Conservation (phyloP, 2,113 vertebrate genomes). For the Struthidea cinerea region DNA sequence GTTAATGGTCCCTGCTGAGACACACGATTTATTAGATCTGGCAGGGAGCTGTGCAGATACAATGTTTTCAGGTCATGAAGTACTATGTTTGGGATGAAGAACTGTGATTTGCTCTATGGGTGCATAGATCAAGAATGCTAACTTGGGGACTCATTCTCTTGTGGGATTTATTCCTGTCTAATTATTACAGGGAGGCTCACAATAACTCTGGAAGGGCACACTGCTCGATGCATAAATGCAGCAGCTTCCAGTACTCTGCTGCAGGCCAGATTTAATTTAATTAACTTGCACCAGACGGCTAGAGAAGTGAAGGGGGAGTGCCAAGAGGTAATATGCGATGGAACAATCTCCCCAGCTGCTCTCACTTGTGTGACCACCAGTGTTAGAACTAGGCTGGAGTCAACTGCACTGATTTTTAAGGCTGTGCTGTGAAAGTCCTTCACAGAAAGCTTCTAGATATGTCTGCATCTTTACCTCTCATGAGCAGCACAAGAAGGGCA, state of each 20-base stretch:
- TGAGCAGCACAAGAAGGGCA: not conserved
- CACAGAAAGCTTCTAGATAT: not conserved
- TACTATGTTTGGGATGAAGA: not conserved
- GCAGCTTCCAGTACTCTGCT: not conserved
- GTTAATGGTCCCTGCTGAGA: not conserved
- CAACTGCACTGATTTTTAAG: not conserved
- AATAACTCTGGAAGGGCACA: not conserved
- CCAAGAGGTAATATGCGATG: not conserved
- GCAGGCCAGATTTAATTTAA: conserved; percentile 1
- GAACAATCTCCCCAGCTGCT: not conserved
- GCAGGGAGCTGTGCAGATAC: not conserved
- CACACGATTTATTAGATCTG: not conserved
- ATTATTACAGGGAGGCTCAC: not conserved
- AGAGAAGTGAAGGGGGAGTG: not conserved
- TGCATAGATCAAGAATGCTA: not conserved
- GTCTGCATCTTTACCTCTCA: not conserved
- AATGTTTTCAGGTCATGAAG: not conserved
- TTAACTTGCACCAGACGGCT: not conserved
- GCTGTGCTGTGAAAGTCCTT: not conserved
- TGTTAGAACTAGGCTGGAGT: not conserved
- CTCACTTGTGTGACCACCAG: not conserved
- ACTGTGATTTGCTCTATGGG: not conserved
- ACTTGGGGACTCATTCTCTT: not conserved
- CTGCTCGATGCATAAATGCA: not conserved
- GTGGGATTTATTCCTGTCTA: not conserved